phyloP scores from a whole-genome alignment of 2,113 vertebrate genomes.

The Coptodon rendalli region DNA sequence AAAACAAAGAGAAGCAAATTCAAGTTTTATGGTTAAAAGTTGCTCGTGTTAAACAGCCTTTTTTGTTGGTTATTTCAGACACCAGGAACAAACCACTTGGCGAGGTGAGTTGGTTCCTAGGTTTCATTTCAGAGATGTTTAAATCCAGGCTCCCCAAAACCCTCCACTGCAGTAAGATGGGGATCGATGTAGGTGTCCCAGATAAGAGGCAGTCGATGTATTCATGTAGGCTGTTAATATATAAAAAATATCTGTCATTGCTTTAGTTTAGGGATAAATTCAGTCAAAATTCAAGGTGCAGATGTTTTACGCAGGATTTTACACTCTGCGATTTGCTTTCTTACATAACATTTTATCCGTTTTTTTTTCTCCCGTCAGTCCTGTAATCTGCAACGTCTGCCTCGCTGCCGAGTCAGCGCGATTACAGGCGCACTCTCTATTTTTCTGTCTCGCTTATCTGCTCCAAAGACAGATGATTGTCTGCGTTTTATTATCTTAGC shows the following conservation, averaged over 20 bases:
- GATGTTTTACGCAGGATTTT: neutral
- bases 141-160: neutral
- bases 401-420: constrained; percentile 14
- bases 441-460: neutral
- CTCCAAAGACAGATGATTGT: neutral
- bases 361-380: neutral
- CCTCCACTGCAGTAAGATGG: neutral
- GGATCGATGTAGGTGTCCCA: neutral
- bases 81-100: neutral
- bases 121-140: neutral
- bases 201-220: neutral
- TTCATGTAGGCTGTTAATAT: neutral
- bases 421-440: neutral
- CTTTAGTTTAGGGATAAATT: neutral
- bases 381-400: neutral
- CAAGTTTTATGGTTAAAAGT: neutral
- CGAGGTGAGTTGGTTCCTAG: neutral
- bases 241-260: neutral
- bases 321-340: neutral
- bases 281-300: neutral
- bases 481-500: neutral
- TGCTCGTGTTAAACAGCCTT: neutral
- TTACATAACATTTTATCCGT: neutral
- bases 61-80: neutral
- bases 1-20: neutral